phyloP scores from a whole-genome alignment of 2,888 invertebrate genomes.

The Leucoma salicis region DNA sequence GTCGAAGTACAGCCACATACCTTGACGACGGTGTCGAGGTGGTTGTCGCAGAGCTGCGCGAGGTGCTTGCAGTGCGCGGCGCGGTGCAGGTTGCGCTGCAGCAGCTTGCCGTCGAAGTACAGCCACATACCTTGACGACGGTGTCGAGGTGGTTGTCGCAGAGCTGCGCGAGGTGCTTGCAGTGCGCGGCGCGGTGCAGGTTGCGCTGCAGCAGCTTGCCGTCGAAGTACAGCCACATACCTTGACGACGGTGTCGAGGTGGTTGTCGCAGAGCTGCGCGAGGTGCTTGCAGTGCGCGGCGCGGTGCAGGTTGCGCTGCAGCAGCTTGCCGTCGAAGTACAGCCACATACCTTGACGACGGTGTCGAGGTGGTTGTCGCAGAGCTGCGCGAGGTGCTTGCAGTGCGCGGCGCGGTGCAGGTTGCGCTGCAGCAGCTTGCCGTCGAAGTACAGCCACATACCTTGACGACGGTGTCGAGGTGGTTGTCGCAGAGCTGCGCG shows the following conservation, averaged over 20 bases:
- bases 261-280: conserved; percentile 90
- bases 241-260: conserved; percentile 92
- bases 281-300: conserved; percentile 89
- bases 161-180: conserved; percentile 89
- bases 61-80: conserved; percentile 89
- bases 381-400: conserved; percentile 89
- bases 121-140: conserved; percentile 92
- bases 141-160: conserved; percentile 93
- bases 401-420: conserved; percentile 88
- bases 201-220: conserved; percentile 96
- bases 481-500: conserved; percentile 90
- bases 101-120: conserved; percentile 95
- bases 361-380: conserved; percentile 93
- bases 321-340: conserved; percentile 95
- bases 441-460: conserved; percentile 95
- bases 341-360: conserved; percentile 92
- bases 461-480: conserved; percentile 92
- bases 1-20: conserved; percentile 95
- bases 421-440: conserved; percentile 96
- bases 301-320: conserved; percentile 92
- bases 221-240: conserved; percentile 95
- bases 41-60: conserved; percentile 90
- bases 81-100: conserved; percentile 92
- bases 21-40: conserved; percentile 92
- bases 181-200: conserved; percentile 88